Evolutionary conservation across 1,140 invertebrate species (phyloP), one percentile per base, ranked within the genome.

Genomic region (Contarinia nasturtii): DNA sequence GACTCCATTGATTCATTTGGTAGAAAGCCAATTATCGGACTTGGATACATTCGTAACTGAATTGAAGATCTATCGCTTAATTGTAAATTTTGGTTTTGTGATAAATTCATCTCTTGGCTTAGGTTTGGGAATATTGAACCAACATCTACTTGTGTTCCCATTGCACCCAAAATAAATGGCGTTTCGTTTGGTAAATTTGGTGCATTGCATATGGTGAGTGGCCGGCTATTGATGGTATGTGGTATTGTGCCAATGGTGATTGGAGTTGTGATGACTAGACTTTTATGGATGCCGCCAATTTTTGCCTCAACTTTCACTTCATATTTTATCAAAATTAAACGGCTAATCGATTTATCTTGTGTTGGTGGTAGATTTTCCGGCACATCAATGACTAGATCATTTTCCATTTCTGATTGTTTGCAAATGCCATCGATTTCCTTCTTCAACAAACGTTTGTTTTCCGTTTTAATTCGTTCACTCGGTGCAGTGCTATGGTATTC

Each of bases 221-320:
- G n/a, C n/a, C n/a, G n/a, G n/a, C n/a, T n/a, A n/a, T n/a, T n/a
- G n/a, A n/a, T n/a, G n/a, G n/a, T n/a, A n/a, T n/a, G n/a, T n/a
- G n/a, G n/a, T n/a, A n/a, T n/a, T n/a, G 27, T 62, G 33, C 51
- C 34, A 11, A 58, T 52, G 7, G 53, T 47, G 17, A 63, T 57
- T 12, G 60, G 60, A 41, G 62, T 52, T 50, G 58, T 57, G 7
- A 60, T 50, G 42, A 59, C 53, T 44, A 63, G 37, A 51, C 62
- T 63, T 47, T 63, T 63, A 38, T 62, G 62, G 46, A 63, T 59
- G 7, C 58, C 60, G 1, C 57, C 51, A 42, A 63, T 27, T n/a
- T 63, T 58, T 4, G 58, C 60, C 45, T 63, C 60, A 14, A 63
- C 56, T 3, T 57, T 54, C 33, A 61, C 48, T 41, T 62, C 57